These are phyloP conservation scores for Anguilla pacifica DNA, from an alignment of 2,797 vertebrate species.

Conservation along the genomic window DNA sequence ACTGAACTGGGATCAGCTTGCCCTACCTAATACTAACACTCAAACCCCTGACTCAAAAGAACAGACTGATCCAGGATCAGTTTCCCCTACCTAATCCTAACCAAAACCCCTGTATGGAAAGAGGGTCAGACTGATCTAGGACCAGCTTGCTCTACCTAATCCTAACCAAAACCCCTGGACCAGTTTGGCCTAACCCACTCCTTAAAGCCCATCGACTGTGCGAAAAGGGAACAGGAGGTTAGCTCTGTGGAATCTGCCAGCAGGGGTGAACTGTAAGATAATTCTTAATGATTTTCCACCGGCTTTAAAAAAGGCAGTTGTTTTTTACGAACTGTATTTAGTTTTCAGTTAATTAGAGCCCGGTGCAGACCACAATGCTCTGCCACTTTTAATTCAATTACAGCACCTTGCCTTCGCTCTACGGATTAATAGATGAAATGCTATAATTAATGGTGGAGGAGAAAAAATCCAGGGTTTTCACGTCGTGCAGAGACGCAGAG, in stretches of 20 bases:
- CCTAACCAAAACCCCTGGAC: not conserved
- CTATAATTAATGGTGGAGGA: slow-evolving; percentile 23
- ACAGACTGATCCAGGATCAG: not conserved
- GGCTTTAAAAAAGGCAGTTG: slow-evolving; percentile 16
- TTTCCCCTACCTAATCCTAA: not conserved
- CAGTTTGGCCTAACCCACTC: not conserved
- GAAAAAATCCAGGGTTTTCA: slow-evolving; percentile 4
- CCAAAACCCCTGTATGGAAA: not conserved
- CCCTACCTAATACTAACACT: no score
- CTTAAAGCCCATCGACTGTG: not conserved
- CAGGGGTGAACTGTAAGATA: not conserved
- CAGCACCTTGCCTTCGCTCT: slow-evolving; percentile 18
- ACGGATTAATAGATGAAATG: slow-evolving; percentile 29
- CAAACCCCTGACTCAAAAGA: not conserved
- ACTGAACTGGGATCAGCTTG: not conserved
- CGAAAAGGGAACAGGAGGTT: not conserved
- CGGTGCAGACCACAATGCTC: slow-evolving; percentile 13
- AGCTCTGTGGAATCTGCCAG: not conserved
- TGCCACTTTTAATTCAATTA: slow-evolving; percentile 27
- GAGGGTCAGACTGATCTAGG: not conserved
- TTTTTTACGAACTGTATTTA: slow-evolving; percentile 6
- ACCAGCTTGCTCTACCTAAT: not conserved
- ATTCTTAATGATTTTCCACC: slow-evolving; percentile 2
- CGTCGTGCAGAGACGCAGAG: not conserved
- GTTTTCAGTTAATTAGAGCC: slow-evolving; percentile 29